phyloP scores from a whole-genome alignment of 2,113 vertebrate genomes.

The Sebastes fasciatus region DNA sequence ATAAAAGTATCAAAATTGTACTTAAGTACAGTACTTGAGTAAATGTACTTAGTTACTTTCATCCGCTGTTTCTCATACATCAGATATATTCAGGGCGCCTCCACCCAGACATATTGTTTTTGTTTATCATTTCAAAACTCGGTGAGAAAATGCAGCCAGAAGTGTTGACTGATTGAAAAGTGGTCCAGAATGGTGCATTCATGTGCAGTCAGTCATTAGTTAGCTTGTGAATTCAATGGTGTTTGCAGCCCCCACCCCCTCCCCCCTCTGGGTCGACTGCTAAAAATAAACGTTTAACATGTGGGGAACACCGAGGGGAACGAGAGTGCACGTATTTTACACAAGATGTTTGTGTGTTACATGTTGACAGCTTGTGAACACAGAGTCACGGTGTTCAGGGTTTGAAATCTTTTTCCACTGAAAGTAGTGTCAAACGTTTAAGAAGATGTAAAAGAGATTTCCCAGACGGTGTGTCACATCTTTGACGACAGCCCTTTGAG shows the following conservation, averaged over 20 bases:
- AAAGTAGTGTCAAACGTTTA: neutral
- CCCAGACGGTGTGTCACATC: neutral
- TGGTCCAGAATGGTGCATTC: constrained; percentile 33
- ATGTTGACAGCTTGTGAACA: neutral
- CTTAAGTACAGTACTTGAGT: no score
- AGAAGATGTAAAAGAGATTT: neutral
- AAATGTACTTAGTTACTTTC: no score
- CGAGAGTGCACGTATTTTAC: neutral
- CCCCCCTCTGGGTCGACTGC: constrained; percentile 9
- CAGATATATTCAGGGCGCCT: neutral
- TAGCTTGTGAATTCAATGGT: constrained; percentile 8
- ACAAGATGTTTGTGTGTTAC: neutral
- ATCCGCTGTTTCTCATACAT: no score
- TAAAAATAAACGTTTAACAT: constrained; percentile 48
- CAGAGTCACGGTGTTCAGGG: neutral
- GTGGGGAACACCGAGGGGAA: constrained; percentile 22
- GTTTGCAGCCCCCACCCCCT: constrained; percentile 13
- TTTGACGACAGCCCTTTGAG: neutral
- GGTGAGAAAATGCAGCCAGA: neutral
- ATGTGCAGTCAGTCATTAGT: constrained; percentile 32
- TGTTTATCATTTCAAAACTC: neutral
- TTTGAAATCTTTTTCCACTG: neutral
- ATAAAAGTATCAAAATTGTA: no score
- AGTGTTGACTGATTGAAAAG: neutral
- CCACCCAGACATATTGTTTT: neutral